phyloP scores from a whole-genome alignment of 2,113 vertebrate genomes.

The Paramormyrops kingsleyae region DNA sequence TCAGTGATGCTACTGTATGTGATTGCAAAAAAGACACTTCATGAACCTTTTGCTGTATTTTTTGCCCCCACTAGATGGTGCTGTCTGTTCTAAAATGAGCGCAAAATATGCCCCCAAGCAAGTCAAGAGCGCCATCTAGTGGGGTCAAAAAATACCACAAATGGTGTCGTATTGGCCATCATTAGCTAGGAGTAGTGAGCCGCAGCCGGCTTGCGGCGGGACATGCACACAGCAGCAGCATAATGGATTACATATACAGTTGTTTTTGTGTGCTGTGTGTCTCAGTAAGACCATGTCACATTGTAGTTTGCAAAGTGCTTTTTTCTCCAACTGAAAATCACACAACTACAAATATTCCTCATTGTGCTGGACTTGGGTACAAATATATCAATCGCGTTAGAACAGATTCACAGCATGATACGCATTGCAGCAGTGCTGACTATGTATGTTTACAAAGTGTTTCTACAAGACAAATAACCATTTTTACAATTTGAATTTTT shows the following conservation, averaged over 20 bases:
- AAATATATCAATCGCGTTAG: neutral
- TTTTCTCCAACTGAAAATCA: neutral
- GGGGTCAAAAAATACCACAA: neutral
- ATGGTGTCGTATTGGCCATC: neutral
- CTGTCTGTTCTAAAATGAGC: neutral
- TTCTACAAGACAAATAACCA: neutral
- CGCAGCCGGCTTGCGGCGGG: neutral
- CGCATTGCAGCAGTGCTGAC: neutral
- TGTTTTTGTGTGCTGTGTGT: neutral
- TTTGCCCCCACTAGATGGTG: neutral
- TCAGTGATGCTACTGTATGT: too few relatives aligned
- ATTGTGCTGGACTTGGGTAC: neutral
- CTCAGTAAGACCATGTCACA: neutral
- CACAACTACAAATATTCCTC: neutral
- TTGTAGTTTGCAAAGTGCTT: neutral
- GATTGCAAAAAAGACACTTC: neutral
- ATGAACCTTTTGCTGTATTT: neutral
- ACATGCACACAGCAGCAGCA: neutral
- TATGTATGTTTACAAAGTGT: neutral
- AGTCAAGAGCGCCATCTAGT: neutral
- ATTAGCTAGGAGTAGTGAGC: neutral
- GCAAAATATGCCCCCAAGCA: too few relatives aligned
- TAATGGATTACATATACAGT: neutral
- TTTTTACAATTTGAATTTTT: neutral
- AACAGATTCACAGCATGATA: neutral